Base-by-base conservation (phyloP, 2,888 invertebrate species). In the Caenorhabditis zanzibari region DNA sequence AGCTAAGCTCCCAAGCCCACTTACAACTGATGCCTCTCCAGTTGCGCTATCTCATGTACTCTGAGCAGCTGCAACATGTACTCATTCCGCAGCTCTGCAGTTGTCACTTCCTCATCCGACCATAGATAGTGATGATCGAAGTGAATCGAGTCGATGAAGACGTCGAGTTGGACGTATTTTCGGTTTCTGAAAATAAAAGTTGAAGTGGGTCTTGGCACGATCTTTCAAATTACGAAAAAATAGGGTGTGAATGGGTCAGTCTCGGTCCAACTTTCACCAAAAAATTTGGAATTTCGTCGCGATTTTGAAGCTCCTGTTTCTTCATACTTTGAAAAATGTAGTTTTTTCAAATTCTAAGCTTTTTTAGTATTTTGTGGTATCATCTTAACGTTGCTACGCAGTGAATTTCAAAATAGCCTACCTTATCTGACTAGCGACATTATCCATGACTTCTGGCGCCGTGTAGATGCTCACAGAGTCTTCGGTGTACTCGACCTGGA, bases 91-190 rank as follows among this genome's bases (percentile, higher is more conserved):
- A 84, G 19, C 10, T 81, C 59, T 5, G 66, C 41, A 16, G 68
- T 32, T 0, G 64, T 35, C 16, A 77, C 64, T 41, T 84, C 84
- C 35, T 84, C 84, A 2, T 68, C 61, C 6, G 66, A 44, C 84
- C 84, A 84, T 26, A 81, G 63, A 69, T 63, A 52, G 59, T 85
- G 79, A 69, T 85, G 71, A 66, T 85, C 85, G n/a, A 85, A 56
- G n/a, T 85, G 85, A 19, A 85, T 74, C 7, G 85, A 85, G 52
- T 85, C 85, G 7, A 85, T 61, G 73, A 85, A 82, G 5, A 85
- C 79, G 47, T 82, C 79, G 5, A 85, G 49, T 66, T 81, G 77
- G 6, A 66, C 71, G 49, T 79, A 85, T 35, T 77, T 81, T 12
- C 73, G 52, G 7, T 61, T 56, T 54, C 76, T 64, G 22, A 10